phyloP scores from a whole-genome alignment of 2,888 invertebrate species.

The Napeogenes inachia region DNA sequence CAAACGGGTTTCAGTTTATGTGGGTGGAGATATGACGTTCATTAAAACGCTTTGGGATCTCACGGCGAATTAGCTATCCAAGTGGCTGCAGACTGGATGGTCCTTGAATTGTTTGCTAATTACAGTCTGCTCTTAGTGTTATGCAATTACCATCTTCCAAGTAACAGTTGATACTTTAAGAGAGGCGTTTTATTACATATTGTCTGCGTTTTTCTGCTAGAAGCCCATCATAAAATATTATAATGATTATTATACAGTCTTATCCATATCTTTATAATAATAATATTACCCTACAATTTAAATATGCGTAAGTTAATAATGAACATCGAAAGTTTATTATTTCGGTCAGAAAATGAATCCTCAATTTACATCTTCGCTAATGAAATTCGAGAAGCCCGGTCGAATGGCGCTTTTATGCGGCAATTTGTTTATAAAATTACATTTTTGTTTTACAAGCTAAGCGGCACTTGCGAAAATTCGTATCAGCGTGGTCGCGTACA shows the following conservation, averaged over 20 bases:
- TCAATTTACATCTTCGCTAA: constrained; percentile 44
- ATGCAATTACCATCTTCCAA: constrained; percentile 16
- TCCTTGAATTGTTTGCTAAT: constrained; percentile 31
- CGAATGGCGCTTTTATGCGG: constrained; percentile 36
- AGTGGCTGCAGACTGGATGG: constrained; percentile 29
- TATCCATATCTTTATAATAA: too few species aligned
- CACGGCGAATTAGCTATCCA: constrained; percentile 30
- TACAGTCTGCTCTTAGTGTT: constrained; percentile 26
- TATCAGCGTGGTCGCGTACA: constrained; percentile 48
- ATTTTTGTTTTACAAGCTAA: constrained; percentile 48
- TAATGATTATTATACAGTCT: too few species aligned
- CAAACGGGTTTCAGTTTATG: constrained; percentile 30
- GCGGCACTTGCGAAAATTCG: constrained; percentile 57
- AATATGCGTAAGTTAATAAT: constrained; percentile 8
- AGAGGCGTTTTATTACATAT: too few species aligned
- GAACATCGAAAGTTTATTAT: constrained; percentile 21
- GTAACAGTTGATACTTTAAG: too few species aligned
- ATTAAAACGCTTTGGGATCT: constrained; percentile 26
- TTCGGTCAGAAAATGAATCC: constrained; percentile 31
- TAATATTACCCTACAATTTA: too few species aligned
- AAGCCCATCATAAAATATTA: too few species aligned
- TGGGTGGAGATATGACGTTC: constrained; percentile 33
- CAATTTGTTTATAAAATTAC: constrained; percentile 55
- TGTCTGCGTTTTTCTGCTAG: too few species aligned
- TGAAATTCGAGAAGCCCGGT: constrained; percentile 48